Evolutionary conservation across 64 coral and sea anemone genomes (phyloP), one percentile per base, ranked within the genome.

Genomic region (Anthopleura sola): DNA sequence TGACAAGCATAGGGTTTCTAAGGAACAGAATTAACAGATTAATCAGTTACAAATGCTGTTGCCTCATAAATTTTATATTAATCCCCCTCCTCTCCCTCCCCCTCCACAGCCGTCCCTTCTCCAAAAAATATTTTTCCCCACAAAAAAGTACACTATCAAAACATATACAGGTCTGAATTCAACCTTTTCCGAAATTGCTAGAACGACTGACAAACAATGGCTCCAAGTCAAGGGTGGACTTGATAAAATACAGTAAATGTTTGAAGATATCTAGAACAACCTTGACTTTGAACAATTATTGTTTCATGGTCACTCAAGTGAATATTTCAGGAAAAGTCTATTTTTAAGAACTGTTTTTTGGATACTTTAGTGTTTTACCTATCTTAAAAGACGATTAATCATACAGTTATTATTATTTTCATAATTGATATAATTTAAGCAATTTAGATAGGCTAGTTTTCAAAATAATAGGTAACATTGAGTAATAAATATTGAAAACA

Each of bases 1-100:
- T 99, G 97, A 60, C 97, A 99, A 12, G 97, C 97, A 90, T 99
- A 99, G 37, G 97, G 97, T 86, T 99, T 99, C 97, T 99, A 21
- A 19, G 78, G 68, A 91, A 40, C 71, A 38, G 9, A 87, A 80
- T 50, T 55, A 62, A n/a, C 24, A 62, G 58, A 62, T 62, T 24
- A 5, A 5, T 62, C 5, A 62, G 19, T 62, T n/a, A 7, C 19
- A 62, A 62, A 62, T 6, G 24, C 14, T 13, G 11, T 53, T 53
- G 11, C 7, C 16, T 13, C 6, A 53, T 53, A 53, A 53, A 53
- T 53, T 6, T 53, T 14, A 3, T 53, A 1, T 51, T 51, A n/a
- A 53, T 0, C 50, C 16, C 50, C 7, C 50, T 14, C 50, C 7
- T 10, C 49, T 13, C 49, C 49, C 49, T 13, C 49, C 50, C 50